phyloP scores from a whole-genome alignment of 2,888 invertebrate genomes.

The Drosophila vallismaia region DNA sequence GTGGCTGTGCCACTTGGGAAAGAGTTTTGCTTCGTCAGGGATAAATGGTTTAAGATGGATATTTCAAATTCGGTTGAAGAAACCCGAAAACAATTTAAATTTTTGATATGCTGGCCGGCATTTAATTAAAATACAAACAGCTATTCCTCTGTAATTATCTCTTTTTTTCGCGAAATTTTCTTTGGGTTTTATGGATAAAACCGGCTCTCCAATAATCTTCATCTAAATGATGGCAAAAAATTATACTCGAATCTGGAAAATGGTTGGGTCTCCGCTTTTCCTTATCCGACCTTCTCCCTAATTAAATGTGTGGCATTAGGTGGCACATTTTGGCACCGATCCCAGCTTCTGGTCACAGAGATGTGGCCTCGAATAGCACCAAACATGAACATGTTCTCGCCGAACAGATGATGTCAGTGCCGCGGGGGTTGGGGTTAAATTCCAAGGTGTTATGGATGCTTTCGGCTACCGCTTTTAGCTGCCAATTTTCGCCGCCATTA shows the following conservation, averaged over 20 bases:
- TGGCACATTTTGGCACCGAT: conserved; percentile 49
- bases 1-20: conserved; percentile 8
- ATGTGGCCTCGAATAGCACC: conserved; percentile 42
- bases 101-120: conserved; percentile 26
- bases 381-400: conserved; percentile 26
- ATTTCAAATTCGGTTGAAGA: conserved; percentile 8
- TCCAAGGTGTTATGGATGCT: background rate
- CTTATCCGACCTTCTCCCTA: conserved; percentile 15
- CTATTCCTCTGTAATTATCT: conserved; percentile 55
- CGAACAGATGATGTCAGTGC: conserved; percentile 31
- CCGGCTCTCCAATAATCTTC: conserved; percentile 52
- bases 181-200: conserved; percentile 6
- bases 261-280: conserved; percentile 3
- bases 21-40: conserved; percentile 2
- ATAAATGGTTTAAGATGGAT: conserved; percentile 10
- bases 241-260: conserved; percentile 19
- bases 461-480: conserved; percentile 26
- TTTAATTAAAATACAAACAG: conserved; percentile 69
- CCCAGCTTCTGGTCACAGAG: conserved; percentile 38
- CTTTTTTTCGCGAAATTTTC: conserved; percentile 34
- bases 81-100: conserved; percentile 26
- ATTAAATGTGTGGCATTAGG: conserved; percentile 57
- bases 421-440: background rate
- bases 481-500: conserved; percentile 51
- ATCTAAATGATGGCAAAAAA: conserved; percentile 53